phyloP scores from a whole-genome alignment of 1,140 invertebrate genomes.

The Maconellicoccus hirsutus region DNA sequence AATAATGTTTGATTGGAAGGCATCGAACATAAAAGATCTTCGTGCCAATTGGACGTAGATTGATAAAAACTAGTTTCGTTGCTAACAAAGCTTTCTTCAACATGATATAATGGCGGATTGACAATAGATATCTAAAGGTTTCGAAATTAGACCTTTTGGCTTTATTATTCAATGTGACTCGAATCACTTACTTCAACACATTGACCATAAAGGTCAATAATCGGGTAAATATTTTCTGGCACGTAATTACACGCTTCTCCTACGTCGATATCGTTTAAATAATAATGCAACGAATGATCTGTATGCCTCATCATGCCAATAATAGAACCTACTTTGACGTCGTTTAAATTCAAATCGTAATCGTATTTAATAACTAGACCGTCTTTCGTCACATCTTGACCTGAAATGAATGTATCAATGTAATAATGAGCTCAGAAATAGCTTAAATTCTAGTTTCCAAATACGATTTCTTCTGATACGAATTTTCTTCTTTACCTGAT shows the following conservation, averaged over 20 bases:
- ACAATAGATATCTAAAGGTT: neutral
- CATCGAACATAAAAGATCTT: neutral
- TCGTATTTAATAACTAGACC: slow-evolving; percentile 29
- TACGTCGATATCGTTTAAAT: slow-evolving; percentile 80
- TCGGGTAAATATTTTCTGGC: slow-evolving; percentile 76
- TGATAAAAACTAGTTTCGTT: neutral
- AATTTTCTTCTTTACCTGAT: slow-evolving; percentile 52
- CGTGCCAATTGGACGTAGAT: neutral
- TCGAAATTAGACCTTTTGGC: neutral
- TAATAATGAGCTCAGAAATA: no score
- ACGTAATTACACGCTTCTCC: slow-evolving; percentile 73
- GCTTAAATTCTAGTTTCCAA: no score
- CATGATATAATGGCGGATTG: neutral
- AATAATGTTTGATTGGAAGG: slow-evolving; percentile 1
- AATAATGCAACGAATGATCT: slow-evolving; percentile 78
- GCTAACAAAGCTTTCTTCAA: neutral
- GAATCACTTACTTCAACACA: slow-evolving; percentile 66
- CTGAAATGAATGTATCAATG: slow-evolving; percentile 21
- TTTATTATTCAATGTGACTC: neutral
- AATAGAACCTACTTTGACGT: slow-evolving; percentile 29
- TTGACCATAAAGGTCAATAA: slow-evolving; percentile 87
- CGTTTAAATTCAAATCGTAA: slow-evolving; percentile 31
- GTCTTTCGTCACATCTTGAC: slow-evolving; percentile 31
- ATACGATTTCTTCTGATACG: no score
- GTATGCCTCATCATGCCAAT: slow-evolving; percentile 69